A percentile compares a stretch with the other conserved stretches of the same genome.
phyloP scores from a whole-genome alignment of 1,140 invertebrate genomes.

The Euura lappo region DNA sequence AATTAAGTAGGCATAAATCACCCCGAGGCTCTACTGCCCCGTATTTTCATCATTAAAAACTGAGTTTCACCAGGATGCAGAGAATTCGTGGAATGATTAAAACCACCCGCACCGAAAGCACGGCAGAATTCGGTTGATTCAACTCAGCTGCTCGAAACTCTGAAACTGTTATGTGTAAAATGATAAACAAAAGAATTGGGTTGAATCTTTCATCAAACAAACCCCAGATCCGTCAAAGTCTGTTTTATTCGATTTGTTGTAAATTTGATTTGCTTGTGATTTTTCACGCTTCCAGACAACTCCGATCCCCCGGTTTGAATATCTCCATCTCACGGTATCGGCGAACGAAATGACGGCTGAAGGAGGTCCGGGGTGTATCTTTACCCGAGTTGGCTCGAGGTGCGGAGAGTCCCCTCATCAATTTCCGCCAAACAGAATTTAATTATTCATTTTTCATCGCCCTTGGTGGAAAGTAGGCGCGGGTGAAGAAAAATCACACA shows the following conservation, averaged over 20 bases:
- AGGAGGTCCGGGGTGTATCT: not conserved
- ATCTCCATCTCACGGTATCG: not conserved
- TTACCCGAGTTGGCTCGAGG: not conserved
- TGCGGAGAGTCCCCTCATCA: constrained; percentile 18
- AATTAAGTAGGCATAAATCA: not conserved
- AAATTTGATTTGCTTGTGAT: not conserved
- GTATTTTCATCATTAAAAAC: not conserved
- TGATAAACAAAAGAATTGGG: too few relatives aligned
- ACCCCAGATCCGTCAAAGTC: too few relatives aligned
- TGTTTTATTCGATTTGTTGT: too few relatives aligned
- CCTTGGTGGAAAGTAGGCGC: constrained; percentile 13
- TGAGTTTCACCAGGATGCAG: not conserved
- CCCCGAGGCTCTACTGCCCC: not conserved
- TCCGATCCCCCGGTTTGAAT: not conserved
- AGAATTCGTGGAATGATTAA: not conserved
- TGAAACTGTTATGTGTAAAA: too few relatives aligned
- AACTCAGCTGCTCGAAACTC: too few relatives aligned
- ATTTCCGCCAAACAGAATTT: constrained; percentile 35
- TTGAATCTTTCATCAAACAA: too few relatives aligned
- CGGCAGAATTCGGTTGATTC: not conserved
- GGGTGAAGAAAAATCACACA: constrained; percentile 28
- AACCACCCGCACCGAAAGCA: not conserved
- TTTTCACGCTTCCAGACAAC: not conserved
- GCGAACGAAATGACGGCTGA: not conserved
- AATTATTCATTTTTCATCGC: constrained; percentile 39